phyloP scores from a whole-genome alignment of 2,888 invertebrate species.

The Drosophila anomelani region DNA sequence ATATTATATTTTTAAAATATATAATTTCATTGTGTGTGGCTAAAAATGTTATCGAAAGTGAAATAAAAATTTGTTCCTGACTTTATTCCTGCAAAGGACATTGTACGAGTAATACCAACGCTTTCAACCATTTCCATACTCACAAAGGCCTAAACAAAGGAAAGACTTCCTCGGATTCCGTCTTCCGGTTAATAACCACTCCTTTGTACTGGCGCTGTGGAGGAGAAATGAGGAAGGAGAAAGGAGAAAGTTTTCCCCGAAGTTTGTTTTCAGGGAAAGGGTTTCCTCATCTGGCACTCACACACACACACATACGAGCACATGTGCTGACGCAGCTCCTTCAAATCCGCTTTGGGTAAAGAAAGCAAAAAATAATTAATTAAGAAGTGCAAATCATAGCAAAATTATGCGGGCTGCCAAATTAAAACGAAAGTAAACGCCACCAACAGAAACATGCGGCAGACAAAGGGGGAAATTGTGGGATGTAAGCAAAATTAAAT shows the following conservation, averaged over 20 bases:
- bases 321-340: constrained; percentile 65
- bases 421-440: constrained; percentile 67
- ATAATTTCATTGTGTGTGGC: background rate
- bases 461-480: constrained; percentile 15
- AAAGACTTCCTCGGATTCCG: constrained; percentile 23
- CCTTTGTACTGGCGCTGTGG: constrained; percentile 14
- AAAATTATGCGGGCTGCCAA: constrained; percentile 76
- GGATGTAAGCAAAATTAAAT: constrained; percentile 52
- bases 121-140: constrained; percentile 17
- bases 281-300: constrained; percentile 9
- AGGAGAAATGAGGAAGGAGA: constrained; percentile 45
- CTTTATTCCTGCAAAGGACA: constrained; percentile 34
- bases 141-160: constrained; percentile 29
- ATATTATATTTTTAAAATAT: too few species aligned
- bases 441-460: constrained; percentile 53
- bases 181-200: constrained; percentile 42
- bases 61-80: background rate
- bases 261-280: constrained; percentile 48
- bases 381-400: constrained; percentile 78
- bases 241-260: constrained; percentile 51
- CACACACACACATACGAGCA: background rate
- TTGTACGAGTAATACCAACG: background rate
- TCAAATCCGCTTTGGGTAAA: constrained; percentile 57
- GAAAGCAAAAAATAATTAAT: constrained; percentile 75
- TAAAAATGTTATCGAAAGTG: background rate